A percentile compares a stretch with the other conserved stretches of the same genome.
Conservation (phyloP, 2,888 invertebrate genomes). For the Parnassius mnemosyne region DNA sequence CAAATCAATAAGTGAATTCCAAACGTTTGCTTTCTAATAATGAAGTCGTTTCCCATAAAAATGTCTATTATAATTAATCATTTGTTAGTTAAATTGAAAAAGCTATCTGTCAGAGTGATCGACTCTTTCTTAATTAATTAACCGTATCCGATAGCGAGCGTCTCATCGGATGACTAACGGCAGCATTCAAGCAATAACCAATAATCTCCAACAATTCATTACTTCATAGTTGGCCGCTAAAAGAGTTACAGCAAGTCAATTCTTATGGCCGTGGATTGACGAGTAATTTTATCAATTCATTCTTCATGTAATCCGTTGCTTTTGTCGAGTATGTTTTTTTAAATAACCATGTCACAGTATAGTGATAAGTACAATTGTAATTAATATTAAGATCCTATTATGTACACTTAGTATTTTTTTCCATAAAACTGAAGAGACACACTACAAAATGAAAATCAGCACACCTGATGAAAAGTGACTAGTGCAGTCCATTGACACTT, state of each 20-base stretch:
- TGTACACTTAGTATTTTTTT: no score
- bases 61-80: constrained; percentile 6
- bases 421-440: no score
- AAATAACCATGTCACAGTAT: no score
- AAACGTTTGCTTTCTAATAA: neutral
- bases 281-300: no score
- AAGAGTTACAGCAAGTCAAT: neutral
- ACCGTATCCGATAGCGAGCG: neutral
- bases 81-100: constrained; percentile 1
- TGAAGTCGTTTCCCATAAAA: constrained; percentile 9
- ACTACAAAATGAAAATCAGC: no score
- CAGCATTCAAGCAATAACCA: neutral
- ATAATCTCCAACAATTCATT: constrained; percentile 1
- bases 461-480: no score
- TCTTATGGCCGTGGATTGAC: neutral
- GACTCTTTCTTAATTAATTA: constrained; percentile 2
- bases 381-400: no score
- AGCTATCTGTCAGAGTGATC: constrained; percentile 8
- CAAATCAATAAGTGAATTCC: no score
- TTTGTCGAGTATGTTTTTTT: no score
- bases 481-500: no score
- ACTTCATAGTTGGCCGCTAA: neutral
- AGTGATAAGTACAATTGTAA: no score
- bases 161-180: neutral
- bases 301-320: no score